A percentile compares a stretch with the other conserved stretches of the same genome.
Conservation (phyloP, 2,888 invertebrate species). For the Rhagonycha lutea region DNA sequence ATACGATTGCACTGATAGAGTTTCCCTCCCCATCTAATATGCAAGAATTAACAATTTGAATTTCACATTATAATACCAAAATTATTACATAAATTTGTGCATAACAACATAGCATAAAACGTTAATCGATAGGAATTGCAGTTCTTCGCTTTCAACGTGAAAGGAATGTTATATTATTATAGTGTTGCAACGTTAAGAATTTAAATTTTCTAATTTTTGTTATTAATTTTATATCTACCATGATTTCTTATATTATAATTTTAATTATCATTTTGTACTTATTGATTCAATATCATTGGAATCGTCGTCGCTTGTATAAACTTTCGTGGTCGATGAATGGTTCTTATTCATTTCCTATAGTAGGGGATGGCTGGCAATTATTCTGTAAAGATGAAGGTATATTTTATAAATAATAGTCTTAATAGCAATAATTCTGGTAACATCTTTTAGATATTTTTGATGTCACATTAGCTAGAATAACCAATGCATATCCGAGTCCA, state of each 20-base stretch:
- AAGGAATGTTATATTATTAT: no score
- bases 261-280: background rate
- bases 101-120: no score
- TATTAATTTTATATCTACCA: background rate
- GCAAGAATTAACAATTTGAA: no score
- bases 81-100: no score
- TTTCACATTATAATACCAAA: no score
- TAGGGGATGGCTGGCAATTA: constrained; percentile 9
- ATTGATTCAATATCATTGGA: constrained; percentile 7
- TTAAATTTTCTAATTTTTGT: no score
- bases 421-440: no score
- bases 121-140: no score
- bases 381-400: constrained; percentile 17
- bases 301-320: constrained; percentile 4
- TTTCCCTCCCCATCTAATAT: no score
- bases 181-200: no score
- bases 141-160: no score
- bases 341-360: constrained; percentile 5
- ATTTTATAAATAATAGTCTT: background rate
- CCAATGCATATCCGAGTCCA: constrained; percentile 9
- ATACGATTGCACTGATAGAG: no score
- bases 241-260: background rate
- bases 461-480: background rate
- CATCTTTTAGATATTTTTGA: constrained; percentile 9
- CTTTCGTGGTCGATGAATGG: constrained; percentile 10